A percentile compares a stretch with the other conserved stretches of the same genome.
Evolutionary conservation across 2,797 vertebrate species (phyloP).

Genomic region (Sebastes hopkinsi): DNA sequence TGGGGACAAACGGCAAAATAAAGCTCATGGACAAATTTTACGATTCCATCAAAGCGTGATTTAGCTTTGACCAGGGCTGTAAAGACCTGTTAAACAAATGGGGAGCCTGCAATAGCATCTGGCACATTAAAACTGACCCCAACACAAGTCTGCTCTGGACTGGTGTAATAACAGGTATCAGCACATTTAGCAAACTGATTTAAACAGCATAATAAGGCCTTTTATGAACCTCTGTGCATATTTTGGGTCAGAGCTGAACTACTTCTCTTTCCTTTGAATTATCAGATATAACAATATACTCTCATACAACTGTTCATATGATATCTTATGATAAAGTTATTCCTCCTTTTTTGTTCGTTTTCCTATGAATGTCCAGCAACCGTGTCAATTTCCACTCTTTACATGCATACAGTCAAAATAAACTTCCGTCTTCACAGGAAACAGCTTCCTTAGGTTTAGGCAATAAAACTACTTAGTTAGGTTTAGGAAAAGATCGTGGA

Average conservation of each 20-base stretch:
- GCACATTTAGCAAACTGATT: not conserved
- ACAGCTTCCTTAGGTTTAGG: too few relatives aligned
- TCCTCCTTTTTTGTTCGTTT: too few relatives aligned
- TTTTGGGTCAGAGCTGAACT: not conserved
- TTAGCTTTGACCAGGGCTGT: conserved; percentile 32
- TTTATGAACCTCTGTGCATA: not conserved
- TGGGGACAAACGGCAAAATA: conserved; percentile 42
- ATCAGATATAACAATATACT: not conserved
- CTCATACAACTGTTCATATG: too few relatives aligned
- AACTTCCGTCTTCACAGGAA: too few relatives aligned
- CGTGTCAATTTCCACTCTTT: too few relatives aligned
- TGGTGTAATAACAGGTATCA: not conserved
- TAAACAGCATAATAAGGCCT: not conserved
- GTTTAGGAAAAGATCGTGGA: too few relatives aligned
- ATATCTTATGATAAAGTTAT: too few relatives aligned
- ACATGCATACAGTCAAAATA: too few relatives aligned
- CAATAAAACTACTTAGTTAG: too few relatives aligned
- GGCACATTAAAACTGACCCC: conserved; percentile 44
- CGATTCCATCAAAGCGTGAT: conserved; percentile 44
- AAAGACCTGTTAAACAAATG: conserved; percentile 38
- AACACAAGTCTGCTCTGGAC: not conserved
- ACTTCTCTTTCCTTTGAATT: not conserved
- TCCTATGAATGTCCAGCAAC: too few relatives aligned
- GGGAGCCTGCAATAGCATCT: conserved; percentile 32
- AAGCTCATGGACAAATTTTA: conserved; percentile 47